phyloP scores from a whole-genome alignment of 53 echinoderm and acorn worm genomes.

The Antedon mediterranea region DNA sequence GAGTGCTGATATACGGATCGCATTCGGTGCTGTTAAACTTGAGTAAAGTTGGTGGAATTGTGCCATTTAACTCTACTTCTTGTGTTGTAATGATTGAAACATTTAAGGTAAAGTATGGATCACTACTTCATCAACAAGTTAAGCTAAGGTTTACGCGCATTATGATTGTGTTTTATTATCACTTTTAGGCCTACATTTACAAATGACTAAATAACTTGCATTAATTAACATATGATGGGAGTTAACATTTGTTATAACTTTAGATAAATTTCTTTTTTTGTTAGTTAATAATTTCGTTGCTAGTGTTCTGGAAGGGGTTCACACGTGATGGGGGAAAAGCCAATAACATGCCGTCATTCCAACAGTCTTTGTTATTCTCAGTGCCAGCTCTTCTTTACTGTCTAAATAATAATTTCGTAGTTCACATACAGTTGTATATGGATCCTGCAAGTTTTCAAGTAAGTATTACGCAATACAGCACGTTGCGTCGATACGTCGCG shows the following conservation, averaged over 20 bases:
- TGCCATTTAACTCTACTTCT: conserved; percentile 47
- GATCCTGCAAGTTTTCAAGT: conserved; percentile 59
- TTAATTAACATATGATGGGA: not conserved
- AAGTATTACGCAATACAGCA: too few species aligned
- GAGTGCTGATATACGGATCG: conserved; percentile 50
- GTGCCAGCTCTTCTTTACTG: conserved; percentile 39
- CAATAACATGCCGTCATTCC: not conserved
- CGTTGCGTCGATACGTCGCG: too few species aligned
- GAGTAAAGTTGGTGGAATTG: conserved; percentile 42
- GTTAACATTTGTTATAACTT: not conserved
- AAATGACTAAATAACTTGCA: too few species aligned
- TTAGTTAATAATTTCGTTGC: conserved; percentile 20
- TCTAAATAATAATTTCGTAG: conserved; percentile 36
- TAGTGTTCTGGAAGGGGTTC: not conserved
- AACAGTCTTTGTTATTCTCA: conserved; percentile 24
- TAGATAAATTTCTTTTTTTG: not conserved
- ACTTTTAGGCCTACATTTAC: not conserved
- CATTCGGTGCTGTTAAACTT: conserved; percentile 43
- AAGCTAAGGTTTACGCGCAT: too few species aligned
- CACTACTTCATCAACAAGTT: too few species aligned
- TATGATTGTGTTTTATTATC: too few species aligned
- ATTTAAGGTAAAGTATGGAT: conserved; percentile 47
- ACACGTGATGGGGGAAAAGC: not conserved
- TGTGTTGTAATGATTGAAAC: conserved; percentile 49
- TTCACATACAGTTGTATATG: conserved; percentile 40